Evolutionary conservation across 2,113 vertebrate species (phyloP).

Genomic region (Vicugna pacos): DNA sequence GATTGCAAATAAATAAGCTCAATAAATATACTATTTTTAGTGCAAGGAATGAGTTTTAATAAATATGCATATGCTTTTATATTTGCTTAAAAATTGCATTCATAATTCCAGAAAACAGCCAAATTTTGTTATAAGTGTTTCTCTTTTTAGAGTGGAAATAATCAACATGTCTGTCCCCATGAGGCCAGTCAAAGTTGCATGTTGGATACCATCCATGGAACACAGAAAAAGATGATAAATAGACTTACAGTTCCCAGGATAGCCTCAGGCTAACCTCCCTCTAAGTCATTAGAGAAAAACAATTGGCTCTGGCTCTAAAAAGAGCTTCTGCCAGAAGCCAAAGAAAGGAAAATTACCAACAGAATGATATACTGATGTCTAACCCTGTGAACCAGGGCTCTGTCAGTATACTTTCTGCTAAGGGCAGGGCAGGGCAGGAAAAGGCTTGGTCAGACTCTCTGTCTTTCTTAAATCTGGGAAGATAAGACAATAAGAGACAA

Average conservation of each 20-base stretch:
- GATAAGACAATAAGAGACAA: not conserved
- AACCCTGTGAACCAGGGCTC: not conserved
- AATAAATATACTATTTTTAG: not conserved
- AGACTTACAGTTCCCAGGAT: constrained; percentile 53
- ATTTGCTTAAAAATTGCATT: constrained; percentile 62
- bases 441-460: not conserved
- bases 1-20: not conserved
- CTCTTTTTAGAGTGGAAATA: constrained; percentile 56
- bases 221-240: constrained; percentile 72
- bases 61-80: constrained; percentile 14
- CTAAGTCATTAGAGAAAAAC: constrained; percentile 62
- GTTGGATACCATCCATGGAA: constrained; percentile 54
- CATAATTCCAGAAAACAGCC: constrained; percentile 29
- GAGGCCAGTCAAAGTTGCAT: constrained; percentile 48
- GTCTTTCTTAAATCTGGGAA: constrained; percentile 26
- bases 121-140: constrained; percentile 43
- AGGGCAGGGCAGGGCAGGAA: not conserved
- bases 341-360: constrained; percentile 66
- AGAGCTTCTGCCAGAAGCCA: constrained; percentile 57
- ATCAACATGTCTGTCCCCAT: constrained; percentile 26
- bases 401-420: not conserved
- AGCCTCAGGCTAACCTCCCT: constrained; percentile 50
- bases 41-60: constrained; percentile 31
- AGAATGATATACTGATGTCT: constrained; percentile 33
- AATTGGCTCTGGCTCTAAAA: constrained; percentile 44